Evolutionary conservation across 2,888 invertebrate species (phyloP).

Genomic region (Philereme transversata): DNA sequence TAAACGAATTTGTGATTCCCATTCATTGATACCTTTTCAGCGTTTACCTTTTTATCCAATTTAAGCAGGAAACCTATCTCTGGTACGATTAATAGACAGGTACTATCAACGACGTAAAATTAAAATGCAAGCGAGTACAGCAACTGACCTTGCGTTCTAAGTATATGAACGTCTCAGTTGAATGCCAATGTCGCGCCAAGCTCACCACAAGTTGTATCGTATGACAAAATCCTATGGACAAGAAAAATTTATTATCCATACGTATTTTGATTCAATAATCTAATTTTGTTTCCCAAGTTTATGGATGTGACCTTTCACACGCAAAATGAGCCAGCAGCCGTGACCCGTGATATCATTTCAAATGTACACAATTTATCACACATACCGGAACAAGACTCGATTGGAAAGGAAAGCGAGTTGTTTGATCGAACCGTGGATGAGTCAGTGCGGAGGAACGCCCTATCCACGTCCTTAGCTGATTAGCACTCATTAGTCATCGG

Average conservation of each 20-base stretch:
- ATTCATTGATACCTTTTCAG: too few relatives aligned
- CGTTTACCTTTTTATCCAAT: too few relatives aligned
- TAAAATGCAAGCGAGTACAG: conserved; percentile 56
- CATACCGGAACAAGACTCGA: conserved; percentile 58
- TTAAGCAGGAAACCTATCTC: conserved; percentile 9
- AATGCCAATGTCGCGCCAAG: conserved; percentile 67
- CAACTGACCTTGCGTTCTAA: conserved; percentile 65
- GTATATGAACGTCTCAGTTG: conserved; percentile 68
- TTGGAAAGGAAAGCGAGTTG: conserved; percentile 47
- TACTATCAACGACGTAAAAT: conserved; percentile 42
- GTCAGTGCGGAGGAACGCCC: conserved; percentile 72
- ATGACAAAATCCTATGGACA: conserved; percentile 38
- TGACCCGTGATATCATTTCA: conserved; percentile 24
- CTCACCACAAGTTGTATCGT: conserved; percentile 49
- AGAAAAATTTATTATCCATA: too few relatives aligned
- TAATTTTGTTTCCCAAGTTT: conserved; percentile 13
- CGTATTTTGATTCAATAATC: conserved; percentile 14
- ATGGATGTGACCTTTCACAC: conserved; percentile 34
- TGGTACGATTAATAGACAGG: conserved; percentile 21
- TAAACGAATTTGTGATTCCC: too few relatives aligned
- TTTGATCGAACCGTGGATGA: conserved; percentile 56
- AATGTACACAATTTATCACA: conserved; percentile 35
- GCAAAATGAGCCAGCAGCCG: conserved; percentile 32
- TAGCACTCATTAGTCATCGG: conserved; percentile 73
- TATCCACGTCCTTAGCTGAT: conserved; percentile 67